Conservation (phyloP, 2,797 vertebrate species). For the Clarias fuscus region DNA sequence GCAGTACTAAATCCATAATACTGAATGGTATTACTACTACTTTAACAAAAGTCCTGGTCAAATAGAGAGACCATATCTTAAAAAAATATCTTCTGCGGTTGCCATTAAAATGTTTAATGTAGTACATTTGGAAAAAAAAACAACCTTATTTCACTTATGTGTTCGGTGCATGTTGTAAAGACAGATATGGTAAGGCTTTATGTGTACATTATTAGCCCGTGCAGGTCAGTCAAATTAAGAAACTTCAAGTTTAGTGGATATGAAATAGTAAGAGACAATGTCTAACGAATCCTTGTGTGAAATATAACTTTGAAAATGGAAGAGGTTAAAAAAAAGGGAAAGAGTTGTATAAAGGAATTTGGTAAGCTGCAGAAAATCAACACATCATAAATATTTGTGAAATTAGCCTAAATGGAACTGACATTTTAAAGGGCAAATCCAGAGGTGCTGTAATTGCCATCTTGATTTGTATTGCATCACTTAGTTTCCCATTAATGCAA, state of each 20-base stretch:
- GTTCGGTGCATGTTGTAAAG: neutral
- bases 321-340: neutral
- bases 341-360: neutral
- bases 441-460: neutral
- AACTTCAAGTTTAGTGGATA: neutral
- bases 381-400: conserved; percentile 14
- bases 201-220: neutral
- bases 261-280: neutral
- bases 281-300: neutral
- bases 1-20: conserved; percentile 25
- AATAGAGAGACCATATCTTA: neutral
- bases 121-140: neutral
- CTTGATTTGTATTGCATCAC: conserved; percentile 17
- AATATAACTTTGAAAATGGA: neutral
- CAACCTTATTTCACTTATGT: neutral
- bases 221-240: neutral
- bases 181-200: neutral
- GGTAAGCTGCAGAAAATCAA: neutral
- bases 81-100: too few relatives aligned
- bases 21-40: conserved; percentile 28
- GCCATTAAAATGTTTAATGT: too few relatives aligned
- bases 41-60: too few relatives aligned
- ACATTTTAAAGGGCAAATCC: conserved; percentile 8
- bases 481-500: conserved; percentile 29
- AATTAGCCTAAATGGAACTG: neutral